Evolutionary conservation across 2,113 vertebrate species (phyloP).

Genomic region (Rynchops niger): DNA sequence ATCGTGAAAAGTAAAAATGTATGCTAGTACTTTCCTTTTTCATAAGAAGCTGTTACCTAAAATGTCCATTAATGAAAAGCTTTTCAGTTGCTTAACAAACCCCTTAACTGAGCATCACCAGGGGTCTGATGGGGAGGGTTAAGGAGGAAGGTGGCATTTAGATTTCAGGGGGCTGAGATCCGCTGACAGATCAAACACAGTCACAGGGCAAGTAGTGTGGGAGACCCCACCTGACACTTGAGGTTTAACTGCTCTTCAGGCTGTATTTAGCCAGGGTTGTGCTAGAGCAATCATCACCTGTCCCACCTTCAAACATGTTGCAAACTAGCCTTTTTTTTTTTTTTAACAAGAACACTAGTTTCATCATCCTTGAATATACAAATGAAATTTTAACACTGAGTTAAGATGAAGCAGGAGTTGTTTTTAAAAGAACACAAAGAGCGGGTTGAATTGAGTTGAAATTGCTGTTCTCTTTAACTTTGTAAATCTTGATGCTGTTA

Average conservation of each 20-base stretch:
- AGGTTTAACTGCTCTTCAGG: neutral
- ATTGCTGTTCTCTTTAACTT: neutral
- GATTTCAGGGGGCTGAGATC: neutral
- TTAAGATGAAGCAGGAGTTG: conserved; percentile 13
- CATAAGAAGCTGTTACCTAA: neutral
- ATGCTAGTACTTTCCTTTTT: neutral
- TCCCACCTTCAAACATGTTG: neutral
- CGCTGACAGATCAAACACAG: neutral
- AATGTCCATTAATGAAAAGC: neutral
- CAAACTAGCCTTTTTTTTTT: neutral
- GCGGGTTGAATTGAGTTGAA: neutral
- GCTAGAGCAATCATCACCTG: neutral
- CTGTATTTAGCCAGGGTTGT: neutral
- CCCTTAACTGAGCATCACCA: neutral
- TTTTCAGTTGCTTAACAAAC: neutral
- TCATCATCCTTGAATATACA: neutral
- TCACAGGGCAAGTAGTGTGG: neutral
- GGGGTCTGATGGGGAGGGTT: neutral
- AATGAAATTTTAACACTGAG: conserved; percentile 41
- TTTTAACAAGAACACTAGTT: neutral
- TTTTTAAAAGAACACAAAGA: conserved; percentile 38
- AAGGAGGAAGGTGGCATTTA: neutral
- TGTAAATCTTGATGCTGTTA: neutral
- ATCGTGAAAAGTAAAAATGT: neutral
- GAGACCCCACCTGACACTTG: neutral